Evolutionary conservation across 2,888 invertebrate species (phyloP), one percentile per base, ranked within the genome.

Genomic region (Ophioninae sp.): DNA sequence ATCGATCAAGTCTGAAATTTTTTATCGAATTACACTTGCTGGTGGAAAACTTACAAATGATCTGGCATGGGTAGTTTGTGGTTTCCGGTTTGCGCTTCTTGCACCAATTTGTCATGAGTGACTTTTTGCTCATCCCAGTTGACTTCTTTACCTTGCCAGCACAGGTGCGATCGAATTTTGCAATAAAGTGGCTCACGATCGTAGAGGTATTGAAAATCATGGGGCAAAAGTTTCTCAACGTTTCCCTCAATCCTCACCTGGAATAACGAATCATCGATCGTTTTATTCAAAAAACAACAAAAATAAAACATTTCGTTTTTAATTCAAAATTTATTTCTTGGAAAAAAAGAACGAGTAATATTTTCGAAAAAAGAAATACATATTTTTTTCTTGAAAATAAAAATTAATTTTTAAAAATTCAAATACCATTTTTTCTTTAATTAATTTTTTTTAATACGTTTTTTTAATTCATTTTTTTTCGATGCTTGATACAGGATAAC

Each of bases 181-280:
- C 93, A 93, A 81, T 89, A 93, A 8, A 93, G 84, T 20, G 93
- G 93, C 73, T 94, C 93, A n/a, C 87, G 88, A 7, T 94, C 92
- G 85, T 93, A 94, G 39, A 94, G 75, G 50, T 92, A 89, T 64
- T 88, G 86, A 83, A 88, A 91, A 23, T 91, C 90, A 3, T 91
- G 87, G 57, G 86, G 85, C 1, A 89, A 85, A 64, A 94, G 86
- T 83, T 90, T 88, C 57, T 91, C 88, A 20, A 93, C 90, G 1
- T 79, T 84, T 10, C 94, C 94, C 85, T 94, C 93, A 21, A 94
- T 89, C 85, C 94, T 90, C 6, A 94, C 93, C 94, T 94, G 10
- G 79, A 61, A 10, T 20, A 30, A 69, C 20, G 2, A 30, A 30
- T 13, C 20, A 10, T 65, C 2, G 6, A 62, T 62, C 13, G 56